Evolutionary conservation across 2,797 vertebrate species (phyloP), one percentile per base, ranked within the genome.

Genomic region (Enteromius unitaeniatus): DNA sequence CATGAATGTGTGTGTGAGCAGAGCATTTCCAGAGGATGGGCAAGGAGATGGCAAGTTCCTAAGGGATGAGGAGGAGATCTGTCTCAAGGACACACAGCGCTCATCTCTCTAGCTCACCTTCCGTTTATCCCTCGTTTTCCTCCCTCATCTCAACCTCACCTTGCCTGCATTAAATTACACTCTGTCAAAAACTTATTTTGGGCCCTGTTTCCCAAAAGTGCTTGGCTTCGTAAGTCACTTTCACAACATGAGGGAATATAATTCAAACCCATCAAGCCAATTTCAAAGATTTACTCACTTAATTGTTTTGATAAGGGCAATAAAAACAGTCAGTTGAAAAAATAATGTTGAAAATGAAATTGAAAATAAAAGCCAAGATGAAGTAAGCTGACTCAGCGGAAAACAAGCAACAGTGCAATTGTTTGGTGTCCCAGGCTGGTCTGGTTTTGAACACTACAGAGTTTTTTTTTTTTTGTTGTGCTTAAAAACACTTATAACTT

Each of bases 141-240:
- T 45, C 80, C 49, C 73, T 86, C 60, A 58, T 86, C 79, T 76
- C 47, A 45, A 40, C 88, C 77, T 89, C 84, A 89, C 84, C 88
- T 88, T 87, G 86, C 78, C 82, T 84, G 77, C 51, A 75, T 87
- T 86, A 84, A 87, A 87, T 89, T 86, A 85, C 79, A 87, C 85
- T 84, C 81, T 84, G 84, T 87, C 77, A 86, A 87, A 85, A 88
- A 87, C 86, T 86, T 87, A 85, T 88, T 88, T 88, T 84, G 70
- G 84, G 82, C 79, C 82, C 65, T 9, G 70, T 78, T 77, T 84
- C 84, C 86, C 82, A 87, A 87, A 89, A 82, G 82, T 84, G 51
- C 82, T 70, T 62, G 55, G 64, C 78, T 77, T 82, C 64, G 55
- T 51, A 53, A 86, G 84, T 78, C 84, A 87, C 88, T 87, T 87